These are phyloP conservation scores for Amphipoea lucens DNA, from an alignment of 2,888 invertebrate species.

Conservation along the genomic window DNA sequence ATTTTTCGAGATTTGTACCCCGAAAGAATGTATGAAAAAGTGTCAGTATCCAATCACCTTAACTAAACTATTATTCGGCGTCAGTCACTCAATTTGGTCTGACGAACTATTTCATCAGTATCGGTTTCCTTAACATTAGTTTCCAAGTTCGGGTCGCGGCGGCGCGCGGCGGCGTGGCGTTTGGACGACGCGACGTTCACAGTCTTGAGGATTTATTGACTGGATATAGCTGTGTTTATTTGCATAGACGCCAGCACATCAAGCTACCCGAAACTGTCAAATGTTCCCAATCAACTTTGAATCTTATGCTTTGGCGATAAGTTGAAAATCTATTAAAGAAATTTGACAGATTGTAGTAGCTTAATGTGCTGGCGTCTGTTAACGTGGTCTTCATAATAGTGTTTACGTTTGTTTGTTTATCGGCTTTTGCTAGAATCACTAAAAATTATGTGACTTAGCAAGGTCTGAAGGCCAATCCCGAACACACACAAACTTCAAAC, in stretches of 20 bases:
- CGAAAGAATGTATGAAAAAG: no score
- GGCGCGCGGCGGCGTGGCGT: not conserved
- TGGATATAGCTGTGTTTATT: not conserved
- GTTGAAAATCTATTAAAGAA: no score
- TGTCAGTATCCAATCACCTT: no score
- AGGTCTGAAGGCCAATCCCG: not conserved
- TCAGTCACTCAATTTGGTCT: constrained; percentile 58
- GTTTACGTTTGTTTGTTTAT: not conserved
- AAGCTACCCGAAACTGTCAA: no score
- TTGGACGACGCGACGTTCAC: constrained; percentile 3
- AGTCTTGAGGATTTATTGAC: constrained; percentile 21
- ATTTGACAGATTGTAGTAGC: no score
- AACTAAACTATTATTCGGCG: constrained; percentile 56
- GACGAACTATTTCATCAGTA: constrained; percentile 58
- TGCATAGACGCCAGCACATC: no score
- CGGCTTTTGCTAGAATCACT: not conserved
- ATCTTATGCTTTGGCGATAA: no score
- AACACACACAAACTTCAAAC: no score
- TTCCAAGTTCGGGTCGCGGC: constrained; percentile 30
- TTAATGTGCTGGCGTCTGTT: no score
- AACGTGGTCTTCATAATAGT: no score
- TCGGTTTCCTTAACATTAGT: constrained; percentile 44
- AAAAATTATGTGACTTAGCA: not conserved
- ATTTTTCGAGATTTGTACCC: no score
- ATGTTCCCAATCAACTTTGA: no score